Conservation (phyloP, 2,888 invertebrate genomes). For the Ephialtes manifestator region DNA sequence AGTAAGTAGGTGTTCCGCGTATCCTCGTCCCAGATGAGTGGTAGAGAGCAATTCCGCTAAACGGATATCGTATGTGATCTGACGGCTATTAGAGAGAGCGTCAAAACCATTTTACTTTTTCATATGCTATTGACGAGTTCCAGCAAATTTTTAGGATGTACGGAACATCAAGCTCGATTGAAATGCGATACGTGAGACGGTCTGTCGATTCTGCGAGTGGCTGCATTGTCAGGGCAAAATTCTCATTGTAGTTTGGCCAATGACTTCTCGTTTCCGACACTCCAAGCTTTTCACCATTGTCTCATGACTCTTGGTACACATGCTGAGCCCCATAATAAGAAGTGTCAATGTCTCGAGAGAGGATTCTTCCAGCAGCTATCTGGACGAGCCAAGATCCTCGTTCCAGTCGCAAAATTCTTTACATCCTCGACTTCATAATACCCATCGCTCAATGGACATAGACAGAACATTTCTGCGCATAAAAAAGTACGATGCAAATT, state of each 20-base stretch:
- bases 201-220: conserved; percentile 23
- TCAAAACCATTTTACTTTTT: conserved; percentile 1
- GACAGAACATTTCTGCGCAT: neutral
- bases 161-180: neutral
- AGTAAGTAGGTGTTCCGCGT: conserved; percentile 8
- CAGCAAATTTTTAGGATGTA: conserved; percentile 26
- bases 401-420: conserved; percentile 20
- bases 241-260: conserved; percentile 59
- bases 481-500: conserved; percentile 13
- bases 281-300: conserved; percentile 66
- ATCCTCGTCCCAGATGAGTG: neutral
- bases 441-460: conserved; percentile 6
- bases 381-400: neutral
- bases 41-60: neutral
- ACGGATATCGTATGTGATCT: neutral
- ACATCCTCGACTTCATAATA: neutral
- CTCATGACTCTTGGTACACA: conserved; percentile 64
- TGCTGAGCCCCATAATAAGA: conserved; percentile 64
- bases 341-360: conserved; percentile 71
- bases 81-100: neutral
- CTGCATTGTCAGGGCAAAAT: conserved; percentile 36
- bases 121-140: neutral
- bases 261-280: conserved; percentile 56
- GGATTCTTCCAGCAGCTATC: conserved; percentile 63
- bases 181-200: conserved; percentile 2